Percentiles rank a stretch among this genome's conserved stretches.
These are phyloP conservation scores for Bathynomus jamesi DNA, from an alignment of 1,140 invertebrate species.

Conservation along the genomic window DNA sequence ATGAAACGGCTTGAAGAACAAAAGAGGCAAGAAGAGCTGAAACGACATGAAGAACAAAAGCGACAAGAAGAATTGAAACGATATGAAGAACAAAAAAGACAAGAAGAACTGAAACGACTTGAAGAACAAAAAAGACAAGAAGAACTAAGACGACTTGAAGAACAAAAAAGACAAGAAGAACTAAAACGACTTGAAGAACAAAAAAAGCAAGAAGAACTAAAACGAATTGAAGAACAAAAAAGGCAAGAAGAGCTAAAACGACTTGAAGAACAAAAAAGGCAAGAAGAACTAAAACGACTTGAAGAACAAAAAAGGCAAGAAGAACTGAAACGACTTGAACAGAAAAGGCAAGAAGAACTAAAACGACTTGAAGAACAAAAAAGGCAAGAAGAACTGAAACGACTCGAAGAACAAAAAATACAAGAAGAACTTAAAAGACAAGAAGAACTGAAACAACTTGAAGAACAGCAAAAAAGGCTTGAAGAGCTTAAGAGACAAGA, in stretches of 20 bases:
- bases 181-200: neutral
- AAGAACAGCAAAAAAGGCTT: slow-evolving; percentile 2
- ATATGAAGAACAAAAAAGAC: neutral
- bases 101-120: too few relatives aligned
- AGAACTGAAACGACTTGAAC: slow-evolving; percentile 10
- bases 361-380: too few relatives aligned
- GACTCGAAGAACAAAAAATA: too few relatives aligned
- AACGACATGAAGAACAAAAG: neutral
- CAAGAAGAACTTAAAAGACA: too few relatives aligned
- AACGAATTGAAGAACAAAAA: too few relatives aligned
- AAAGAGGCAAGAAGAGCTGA: neutral
- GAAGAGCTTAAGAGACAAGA: too few relatives aligned
- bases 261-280: too few relatives aligned
- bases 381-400: too few relatives aligned
- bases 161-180: slow-evolving; percentile 9
- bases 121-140: too few relatives aligned
- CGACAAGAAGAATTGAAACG: neutral
- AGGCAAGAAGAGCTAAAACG: too few relatives aligned
- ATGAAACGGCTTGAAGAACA: neutral
- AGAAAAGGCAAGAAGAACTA: neutral
- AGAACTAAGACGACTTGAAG: too few relatives aligned
- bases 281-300: neutral
- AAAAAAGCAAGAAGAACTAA: neutral
- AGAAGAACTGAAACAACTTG: slow-evolving; percentile 4
- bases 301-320: slow-evolving; percentile 1